Evolutionary conservation across 1,140 invertebrate species (phyloP).

Genomic region (Listronotus bonariensis): DNA sequence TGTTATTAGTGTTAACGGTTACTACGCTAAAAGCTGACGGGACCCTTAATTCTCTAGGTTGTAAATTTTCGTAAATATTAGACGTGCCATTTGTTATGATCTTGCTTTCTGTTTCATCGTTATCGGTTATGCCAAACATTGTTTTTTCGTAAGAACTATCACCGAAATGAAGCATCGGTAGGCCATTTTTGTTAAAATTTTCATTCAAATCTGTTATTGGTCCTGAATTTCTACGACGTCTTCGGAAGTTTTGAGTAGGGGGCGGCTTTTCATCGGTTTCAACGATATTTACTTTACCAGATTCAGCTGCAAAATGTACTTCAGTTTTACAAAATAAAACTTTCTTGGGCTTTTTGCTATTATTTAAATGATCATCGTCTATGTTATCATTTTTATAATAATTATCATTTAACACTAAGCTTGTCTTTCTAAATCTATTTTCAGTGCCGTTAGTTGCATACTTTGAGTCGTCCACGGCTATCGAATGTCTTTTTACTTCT

Average conservation of each 20-base stretch:
- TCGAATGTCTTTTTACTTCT: constrained; percentile 61
- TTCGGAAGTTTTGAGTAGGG: constrained; percentile 76
- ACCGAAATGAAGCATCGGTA: constrained; percentile 60
- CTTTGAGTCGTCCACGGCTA: constrained; percentile 63
- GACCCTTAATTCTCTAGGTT: constrained; percentile 4
- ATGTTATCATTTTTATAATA: constrained; percentile 40
- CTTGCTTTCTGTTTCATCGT: constrained; percentile 24
- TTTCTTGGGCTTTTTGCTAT: constrained; percentile 66
- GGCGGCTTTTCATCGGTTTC: constrained; percentile 84
- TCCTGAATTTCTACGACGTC: constrained; percentile 60
- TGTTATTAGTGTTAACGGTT: constrained; percentile 47
- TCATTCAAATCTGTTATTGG: constrained; percentile 35
- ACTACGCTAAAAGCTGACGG: constrained; percentile 42
- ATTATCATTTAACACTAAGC: constrained; percentile 55
- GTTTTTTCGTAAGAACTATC: constrained; percentile 60
- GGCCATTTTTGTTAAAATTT: constrained; percentile 50
- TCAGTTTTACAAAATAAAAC: constrained; percentile 86
- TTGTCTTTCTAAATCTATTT: constrained; percentile 47
- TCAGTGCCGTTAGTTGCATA: constrained; percentile 54
- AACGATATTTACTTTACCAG: constrained; percentile 82
- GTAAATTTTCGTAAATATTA: constrained; percentile 30
- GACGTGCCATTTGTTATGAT: background rate
- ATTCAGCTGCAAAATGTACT: constrained; percentile 82
- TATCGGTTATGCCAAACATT: constrained; percentile 45
- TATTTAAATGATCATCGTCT: constrained; percentile 46